phyloP scores from a whole-genome alignment of 2,113 vertebrate genomes.

The Pseudonaja textilis region DNA sequence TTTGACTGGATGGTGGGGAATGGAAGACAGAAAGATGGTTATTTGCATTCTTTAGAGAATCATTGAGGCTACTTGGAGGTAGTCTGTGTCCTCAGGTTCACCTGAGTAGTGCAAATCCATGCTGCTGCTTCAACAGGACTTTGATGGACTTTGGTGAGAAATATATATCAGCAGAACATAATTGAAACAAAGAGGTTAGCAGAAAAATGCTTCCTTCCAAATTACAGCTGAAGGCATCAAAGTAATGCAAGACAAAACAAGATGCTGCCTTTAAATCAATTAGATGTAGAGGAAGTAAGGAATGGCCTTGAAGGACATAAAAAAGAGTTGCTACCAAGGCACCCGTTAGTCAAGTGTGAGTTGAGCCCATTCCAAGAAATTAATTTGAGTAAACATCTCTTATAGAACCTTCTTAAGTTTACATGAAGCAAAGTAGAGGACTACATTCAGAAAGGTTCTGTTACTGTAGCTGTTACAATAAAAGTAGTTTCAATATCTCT shows the following conservation, averaged over 20 bases:
- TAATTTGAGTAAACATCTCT: not conserved
- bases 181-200: not conserved
- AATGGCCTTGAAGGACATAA: not conserved
- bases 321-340: not conserved
- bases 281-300: not conserved
- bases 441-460: not conserved
- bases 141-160: not conserved
- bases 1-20: too few species aligned
- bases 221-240: not conserved
- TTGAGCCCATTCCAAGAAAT: not conserved
- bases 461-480: not conserved
- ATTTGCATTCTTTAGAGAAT: not conserved
- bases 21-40: not conserved
- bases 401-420: not conserved
- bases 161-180: not conserved
- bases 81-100: not conserved
- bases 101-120: not conserved
- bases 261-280: not conserved
- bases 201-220: not conserved
- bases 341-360: not conserved
- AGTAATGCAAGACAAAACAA: not conserved
- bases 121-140: not conserved
- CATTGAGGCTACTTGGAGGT: not conserved
- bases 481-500: not conserved
- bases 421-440: not conserved